phyloP scores from a whole-genome alignment of 30 jellyfish, hydroid and myxozoan species.

The Pelagia noctiluca region DNA sequence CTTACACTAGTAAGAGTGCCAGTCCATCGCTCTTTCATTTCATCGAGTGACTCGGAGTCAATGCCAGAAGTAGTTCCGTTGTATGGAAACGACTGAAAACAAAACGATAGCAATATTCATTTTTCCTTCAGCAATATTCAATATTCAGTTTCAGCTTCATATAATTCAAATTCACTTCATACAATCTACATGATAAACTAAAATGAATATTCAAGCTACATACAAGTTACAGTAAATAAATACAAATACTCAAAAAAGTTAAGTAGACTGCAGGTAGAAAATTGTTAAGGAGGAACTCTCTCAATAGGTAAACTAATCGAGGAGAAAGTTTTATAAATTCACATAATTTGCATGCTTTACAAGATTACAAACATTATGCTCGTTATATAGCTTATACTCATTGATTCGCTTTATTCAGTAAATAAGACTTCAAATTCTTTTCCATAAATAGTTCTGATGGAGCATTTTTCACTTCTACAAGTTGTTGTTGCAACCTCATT shows the following conservation, averaged over 20 bases:
- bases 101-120: neutral
- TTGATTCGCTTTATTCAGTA: too few species aligned
- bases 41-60: conserved; percentile 39
- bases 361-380: too few species aligned
- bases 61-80: neutral
- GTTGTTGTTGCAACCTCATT: too few species aligned
- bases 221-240: neutral
- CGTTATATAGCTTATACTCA: too few species aligned
- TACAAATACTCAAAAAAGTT: neutral
- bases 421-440: too few species aligned
- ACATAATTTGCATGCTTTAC: too few species aligned
- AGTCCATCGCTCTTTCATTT: conserved; percentile 59
- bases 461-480: too few species aligned
- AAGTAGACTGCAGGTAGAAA: neutral
- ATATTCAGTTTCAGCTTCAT: neutral
- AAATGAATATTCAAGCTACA: too few species aligned
- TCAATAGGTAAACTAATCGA: too few species aligned
- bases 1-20: conserved; percentile 71
- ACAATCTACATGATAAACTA: neutral
- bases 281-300: too few species aligned
- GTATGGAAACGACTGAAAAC: neutral
- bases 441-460: too few species aligned
- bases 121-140: neutral
- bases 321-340: too few species aligned
- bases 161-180: neutral